Base-by-base conservation (phyloP, 2,113 vertebrate species). In the Tetrao urogallus region DNA sequence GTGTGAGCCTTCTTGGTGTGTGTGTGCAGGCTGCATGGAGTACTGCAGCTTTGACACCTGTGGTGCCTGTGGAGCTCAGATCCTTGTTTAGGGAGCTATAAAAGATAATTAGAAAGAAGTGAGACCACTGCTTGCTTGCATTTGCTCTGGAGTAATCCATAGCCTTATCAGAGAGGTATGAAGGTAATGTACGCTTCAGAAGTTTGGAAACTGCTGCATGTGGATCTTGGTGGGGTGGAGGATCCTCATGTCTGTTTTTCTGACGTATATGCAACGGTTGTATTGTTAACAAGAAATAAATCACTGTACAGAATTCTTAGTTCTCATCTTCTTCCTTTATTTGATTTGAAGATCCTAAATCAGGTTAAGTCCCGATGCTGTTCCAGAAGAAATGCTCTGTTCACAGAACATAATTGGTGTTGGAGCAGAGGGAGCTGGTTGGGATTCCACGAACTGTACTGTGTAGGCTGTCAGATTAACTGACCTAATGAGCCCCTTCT, bases 391-490 rank as follows among this genome's bases (percentile, higher is more conserved):
- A 89, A 67, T 0, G 9, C 32, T 63, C 87, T 85, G 45, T 89
- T 89, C 28, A 28, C 28, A 63, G 67, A 54, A 82, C 82, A 79
- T 66, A 76, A 87, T 38, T 80, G 7, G 42, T 61, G 84, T 82
- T 25, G 27, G 40, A 66, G 82, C 19, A 56, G 58, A 85, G 72
- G 45, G 42, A 89, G 22, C 38, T 80, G 70, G 47, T 66, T 89
- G 77, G 66, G 42, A 71, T 89, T 91, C 87, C 21, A 34, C 38
- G 16, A 75, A 15, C 74, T 66, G 8, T 58, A 21, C 82, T 67
- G 42, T 9, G 47, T 42, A 38, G 47, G 27, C 27, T 92, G 50
- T 75, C 86, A 52, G 61, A 93, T 94, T 95, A 95, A 81, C 28
- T 77, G 54, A 70, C 57, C 43, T 93, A 66, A 82, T 66, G 71